A percentile compares a stretch with the other conserved stretches of the same genome.
Conservation (phyloP, 2,888 invertebrate genomes). For the Aleiodes testaceus region DNA sequence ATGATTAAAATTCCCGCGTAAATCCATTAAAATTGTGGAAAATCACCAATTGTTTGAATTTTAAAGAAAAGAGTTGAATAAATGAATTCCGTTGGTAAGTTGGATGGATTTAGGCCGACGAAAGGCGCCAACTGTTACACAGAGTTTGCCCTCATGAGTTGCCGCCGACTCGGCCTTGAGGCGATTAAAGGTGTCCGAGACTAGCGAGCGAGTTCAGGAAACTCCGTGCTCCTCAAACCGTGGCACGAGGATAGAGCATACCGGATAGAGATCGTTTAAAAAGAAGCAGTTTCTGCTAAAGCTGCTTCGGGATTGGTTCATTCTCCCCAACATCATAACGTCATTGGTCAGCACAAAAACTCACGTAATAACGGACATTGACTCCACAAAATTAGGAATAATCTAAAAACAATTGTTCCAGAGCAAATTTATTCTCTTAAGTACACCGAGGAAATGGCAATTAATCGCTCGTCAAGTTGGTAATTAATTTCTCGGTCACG, state of each 20-base stretch:
- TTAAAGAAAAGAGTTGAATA: not conserved
- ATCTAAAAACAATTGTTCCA: slow-evolving; percentile 1
- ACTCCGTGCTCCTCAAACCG: slow-evolving; percentile 60
- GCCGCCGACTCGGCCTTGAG: slow-evolving; percentile 59
- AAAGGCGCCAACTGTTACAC: slow-evolving; percentile 6
- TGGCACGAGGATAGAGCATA: slow-evolving; percentile 38
- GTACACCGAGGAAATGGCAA: too few relatives aligned
- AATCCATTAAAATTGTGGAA: not conserved
- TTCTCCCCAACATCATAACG: slow-evolving; percentile 8
- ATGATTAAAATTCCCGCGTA: not conserved
- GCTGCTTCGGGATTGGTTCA: slow-evolving; percentile 15
- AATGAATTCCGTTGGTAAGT: not conserved
- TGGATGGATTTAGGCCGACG: not conserved
- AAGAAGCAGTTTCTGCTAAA: not conserved
- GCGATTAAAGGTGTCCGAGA: slow-evolving; percentile 60
- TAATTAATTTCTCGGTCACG: not conserved
- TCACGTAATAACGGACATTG: slow-evolving; percentile 26
- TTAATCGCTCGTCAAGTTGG: not conserved
- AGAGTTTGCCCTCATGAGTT: slow-evolving; percentile 9
- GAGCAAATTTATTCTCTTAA: too few relatives aligned
- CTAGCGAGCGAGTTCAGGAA: slow-evolving; percentile 58
- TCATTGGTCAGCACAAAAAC: slow-evolving; percentile 9
- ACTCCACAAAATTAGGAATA: slow-evolving; percentile 14
- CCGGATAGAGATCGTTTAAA: slow-evolving; percentile 20
- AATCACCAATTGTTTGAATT: too few relatives aligned